A percentile compares a stretch with the other conserved stretches of the same genome.
phyloP scores from a whole-genome alignment of 2,888 invertebrate genomes.

The Hydrotaea diabolus region DNA sequence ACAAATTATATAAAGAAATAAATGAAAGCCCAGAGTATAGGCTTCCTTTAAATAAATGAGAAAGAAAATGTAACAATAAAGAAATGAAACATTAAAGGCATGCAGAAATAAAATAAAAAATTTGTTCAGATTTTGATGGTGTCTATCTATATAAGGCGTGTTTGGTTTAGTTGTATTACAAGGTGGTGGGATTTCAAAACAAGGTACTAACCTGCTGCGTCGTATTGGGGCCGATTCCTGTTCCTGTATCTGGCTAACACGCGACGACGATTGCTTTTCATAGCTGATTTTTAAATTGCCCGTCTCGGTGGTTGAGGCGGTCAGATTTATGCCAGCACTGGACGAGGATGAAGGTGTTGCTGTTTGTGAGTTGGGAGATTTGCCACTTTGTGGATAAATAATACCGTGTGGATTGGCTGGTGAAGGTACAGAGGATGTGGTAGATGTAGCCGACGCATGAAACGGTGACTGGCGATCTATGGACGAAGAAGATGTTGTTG shows the following conservation, averaged over 20 bases:
- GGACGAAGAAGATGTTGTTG: conserved; percentile 48
- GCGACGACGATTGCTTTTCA: conserved; percentile 82
- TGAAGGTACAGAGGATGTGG: conserved; percentile 54
- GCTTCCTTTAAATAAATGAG: not conserved
- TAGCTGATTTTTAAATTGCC: conserved; percentile 82
- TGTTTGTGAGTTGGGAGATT: conserved; percentile 73
- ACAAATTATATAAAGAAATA: conserved; percentile 43
- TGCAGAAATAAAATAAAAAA: conserved; percentile 11
- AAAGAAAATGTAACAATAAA: conserved; percentile 23
- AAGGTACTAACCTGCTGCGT: conserved; percentile 82
- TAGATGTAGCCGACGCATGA: conserved; percentile 48
- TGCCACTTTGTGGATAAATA: conserved; percentile 76
- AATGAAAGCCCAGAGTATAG: not conserved
- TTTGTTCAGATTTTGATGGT: not conserved
- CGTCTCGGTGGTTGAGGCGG: conserved; percentile 80
- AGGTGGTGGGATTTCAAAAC: not conserved
- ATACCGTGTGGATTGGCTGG: conserved; percentile 69
- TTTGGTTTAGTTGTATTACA: not conserved
- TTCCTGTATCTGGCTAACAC: conserved; percentile 81
- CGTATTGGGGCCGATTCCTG: conserved; percentile 82
- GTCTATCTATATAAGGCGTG: not conserved
- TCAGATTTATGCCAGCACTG: conserved; percentile 80
- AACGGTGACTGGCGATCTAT: conserved; percentile 68
- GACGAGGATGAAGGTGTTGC: conserved; percentile 61
- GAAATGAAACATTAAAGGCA: conserved; percentile 9